Conservation (phyloP, 2,113 vertebrate species). For the Protobothrops flavoviridis region DNA sequence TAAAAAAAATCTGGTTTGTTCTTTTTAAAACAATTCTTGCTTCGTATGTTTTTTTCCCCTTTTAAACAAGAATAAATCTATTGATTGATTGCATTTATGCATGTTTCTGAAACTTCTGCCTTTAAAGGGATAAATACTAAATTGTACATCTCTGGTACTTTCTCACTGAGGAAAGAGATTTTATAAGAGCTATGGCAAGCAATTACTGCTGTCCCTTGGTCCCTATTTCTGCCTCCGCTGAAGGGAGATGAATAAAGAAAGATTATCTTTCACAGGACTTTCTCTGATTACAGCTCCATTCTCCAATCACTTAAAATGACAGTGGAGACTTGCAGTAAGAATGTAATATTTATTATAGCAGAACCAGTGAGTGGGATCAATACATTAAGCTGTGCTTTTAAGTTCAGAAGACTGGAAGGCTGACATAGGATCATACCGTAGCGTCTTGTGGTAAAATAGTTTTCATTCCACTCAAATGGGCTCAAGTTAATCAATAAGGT, state of each 20-base stretch:
- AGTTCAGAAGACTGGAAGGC: constrained; percentile 71
- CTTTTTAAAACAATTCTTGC: constrained; percentile 19
- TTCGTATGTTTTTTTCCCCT: not conserved
- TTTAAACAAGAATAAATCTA: not conserved
- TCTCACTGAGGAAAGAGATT: constrained; percentile 61
- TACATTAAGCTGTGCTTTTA: constrained; percentile 74
- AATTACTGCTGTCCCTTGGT: constrained; percentile 64
- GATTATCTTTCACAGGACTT: constrained; percentile 79
- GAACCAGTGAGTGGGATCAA: constrained; percentile 76
- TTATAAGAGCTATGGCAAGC: constrained; percentile 67
- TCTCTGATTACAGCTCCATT: constrained; percentile 78
- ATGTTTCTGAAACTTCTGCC: constrained; percentile 40
- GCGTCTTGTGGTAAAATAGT: constrained; percentile 77
- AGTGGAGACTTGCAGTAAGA: constrained; percentile 73
- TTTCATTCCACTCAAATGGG: constrained; percentile 76
- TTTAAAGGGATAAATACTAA: constrained; percentile 45
- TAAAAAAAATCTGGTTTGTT: constrained; percentile 22
- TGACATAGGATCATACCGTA: constrained; percentile 73
- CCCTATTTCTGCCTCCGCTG: constrained; percentile 67
- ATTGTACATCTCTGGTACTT: constrained; percentile 36
- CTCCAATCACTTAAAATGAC: constrained; percentile 75
- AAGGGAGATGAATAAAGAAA: constrained; percentile 70
- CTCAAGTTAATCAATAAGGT: constrained; percentile 75
- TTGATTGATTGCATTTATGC: constrained; percentile 33
- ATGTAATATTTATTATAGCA: constrained; percentile 80